Conservation (phyloP, 2,113 vertebrate species). For the Poeciliopsis prolifica region DNA sequence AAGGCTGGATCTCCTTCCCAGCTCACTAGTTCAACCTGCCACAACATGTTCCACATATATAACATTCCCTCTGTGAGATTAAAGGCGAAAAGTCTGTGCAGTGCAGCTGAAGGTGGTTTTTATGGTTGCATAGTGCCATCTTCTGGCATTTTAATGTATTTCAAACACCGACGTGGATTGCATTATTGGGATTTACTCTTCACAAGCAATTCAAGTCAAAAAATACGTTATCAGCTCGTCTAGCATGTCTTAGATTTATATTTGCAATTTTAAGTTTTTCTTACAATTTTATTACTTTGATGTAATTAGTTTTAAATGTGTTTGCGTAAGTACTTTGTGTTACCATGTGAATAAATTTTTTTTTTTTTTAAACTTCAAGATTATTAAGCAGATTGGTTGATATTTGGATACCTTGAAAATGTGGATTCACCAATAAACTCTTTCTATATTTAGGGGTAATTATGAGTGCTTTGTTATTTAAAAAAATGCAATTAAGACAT, state of each 20-base stretch:
- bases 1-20: slow-evolving; percentile 32
- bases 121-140: slow-evolving; percentile 48
- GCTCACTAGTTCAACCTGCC: slow-evolving; percentile 43
- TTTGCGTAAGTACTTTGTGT: background rate
- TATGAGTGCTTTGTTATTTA: background rate
- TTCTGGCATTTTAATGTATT: background rate
- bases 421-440: background rate
- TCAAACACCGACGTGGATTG: no score
- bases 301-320: background rate
- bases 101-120: background rate
- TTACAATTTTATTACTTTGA: background rate
- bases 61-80: slow-evolving; percentile 23
- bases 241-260: background rate
- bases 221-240: background rate
- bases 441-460: background rate
- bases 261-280: background rate
- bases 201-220: no score
- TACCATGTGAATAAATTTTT: background rate
- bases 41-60: slow-evolving; percentile 22
- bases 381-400: background rate
- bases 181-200: no score
- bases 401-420: background rate
- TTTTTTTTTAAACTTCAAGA: background rate
- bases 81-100: background rate
- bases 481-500: background rate